Conservation (phyloP, 2,797 vertebrate genomes). For the Poecilia wingei region DNA sequence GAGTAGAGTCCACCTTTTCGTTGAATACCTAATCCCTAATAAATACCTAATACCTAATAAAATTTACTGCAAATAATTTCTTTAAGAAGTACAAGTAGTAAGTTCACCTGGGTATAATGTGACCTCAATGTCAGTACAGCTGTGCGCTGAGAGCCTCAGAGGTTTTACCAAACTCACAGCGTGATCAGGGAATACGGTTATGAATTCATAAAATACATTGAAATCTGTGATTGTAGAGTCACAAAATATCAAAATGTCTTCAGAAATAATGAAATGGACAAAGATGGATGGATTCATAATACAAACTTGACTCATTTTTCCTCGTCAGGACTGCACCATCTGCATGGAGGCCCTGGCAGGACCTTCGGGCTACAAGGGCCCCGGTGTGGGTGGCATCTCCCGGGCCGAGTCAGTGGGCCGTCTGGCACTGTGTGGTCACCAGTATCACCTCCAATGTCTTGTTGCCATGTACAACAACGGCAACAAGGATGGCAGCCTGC, state of each 20-base stretch:
- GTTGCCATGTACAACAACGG: constrained; percentile 98
- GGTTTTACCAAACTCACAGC: background rate
- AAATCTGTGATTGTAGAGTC: background rate
- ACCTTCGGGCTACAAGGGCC: constrained; percentile 92
- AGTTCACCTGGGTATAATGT: background rate
- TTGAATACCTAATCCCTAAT: background rate
- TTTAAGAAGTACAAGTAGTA: background rate
- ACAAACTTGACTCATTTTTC: background rate
- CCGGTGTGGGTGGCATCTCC: constrained; percentile 81
- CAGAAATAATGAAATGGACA: background rate
- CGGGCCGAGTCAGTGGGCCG: constrained; percentile 89
- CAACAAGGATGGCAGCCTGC: constrained; percentile 97
- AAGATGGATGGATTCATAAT: background rate
- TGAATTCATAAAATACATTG: background rate
- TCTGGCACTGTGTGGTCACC: constrained; percentile 88
- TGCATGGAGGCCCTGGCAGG: constrained; percentile 92
- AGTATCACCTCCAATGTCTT: constrained; percentile 95
- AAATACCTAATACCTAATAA: too few species aligned
- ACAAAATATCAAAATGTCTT: background rate
- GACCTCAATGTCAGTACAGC: background rate
- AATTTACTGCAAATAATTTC: background rate
- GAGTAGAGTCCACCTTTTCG: background rate
- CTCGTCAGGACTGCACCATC: constrained; percentile 90
- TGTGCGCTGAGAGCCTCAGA: background rate
- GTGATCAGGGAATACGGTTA: background rate